A percentile compares a stretch with the other conserved stretches of the same genome.
These are phyloP conservation scores for Hyles euphorbiae DNA, from an alignment of 1,140 invertebrate species.

Conservation along the genomic window DNA sequence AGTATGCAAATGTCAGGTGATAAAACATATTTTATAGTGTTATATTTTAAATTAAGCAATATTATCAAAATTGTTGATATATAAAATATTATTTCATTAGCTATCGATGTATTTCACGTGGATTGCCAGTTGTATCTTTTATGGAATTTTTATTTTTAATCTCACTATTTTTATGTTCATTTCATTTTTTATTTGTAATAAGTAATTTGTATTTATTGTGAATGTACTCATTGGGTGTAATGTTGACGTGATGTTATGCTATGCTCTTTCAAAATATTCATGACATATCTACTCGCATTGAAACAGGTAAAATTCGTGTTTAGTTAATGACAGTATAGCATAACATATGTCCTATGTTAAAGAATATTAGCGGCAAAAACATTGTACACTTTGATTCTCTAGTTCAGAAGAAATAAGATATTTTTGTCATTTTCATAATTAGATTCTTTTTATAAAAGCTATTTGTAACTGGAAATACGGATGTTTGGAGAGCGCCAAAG, in stretches of 20 bases:
- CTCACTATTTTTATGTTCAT: slow-evolving; percentile 27
- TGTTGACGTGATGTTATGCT: slow-evolving; percentile 1
- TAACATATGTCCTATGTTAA: no score
- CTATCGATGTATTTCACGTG: slow-evolving; percentile 18
- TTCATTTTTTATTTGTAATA: slow-evolving; percentile 24
- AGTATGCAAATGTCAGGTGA: background rate
- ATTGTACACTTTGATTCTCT: no score
- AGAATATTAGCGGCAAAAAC: no score
- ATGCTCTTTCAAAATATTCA: no score
- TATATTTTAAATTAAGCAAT: slow-evolving; percentile 43
- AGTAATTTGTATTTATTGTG: slow-evolving; percentile 43
- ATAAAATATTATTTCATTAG: slow-evolving; percentile 15
- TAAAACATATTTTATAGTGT: background rate
- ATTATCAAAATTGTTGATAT: slow-evolving; percentile 38
- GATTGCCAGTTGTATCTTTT: slow-evolving; percentile 19
- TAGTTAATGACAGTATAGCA: no score
- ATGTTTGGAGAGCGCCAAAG: no score
- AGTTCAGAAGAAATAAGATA: no score
- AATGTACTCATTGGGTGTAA: slow-evolving; percentile 21
- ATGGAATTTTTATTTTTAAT: slow-evolving; percentile 23
- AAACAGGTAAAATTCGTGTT: no score
- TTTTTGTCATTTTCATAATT: no score
- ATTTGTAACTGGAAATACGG: no score
- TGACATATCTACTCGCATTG: no score
- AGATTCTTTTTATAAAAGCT: no score